Conservation (phyloP, 2,888 invertebrate genomes). For the Parthenolecanium corni region DNA sequence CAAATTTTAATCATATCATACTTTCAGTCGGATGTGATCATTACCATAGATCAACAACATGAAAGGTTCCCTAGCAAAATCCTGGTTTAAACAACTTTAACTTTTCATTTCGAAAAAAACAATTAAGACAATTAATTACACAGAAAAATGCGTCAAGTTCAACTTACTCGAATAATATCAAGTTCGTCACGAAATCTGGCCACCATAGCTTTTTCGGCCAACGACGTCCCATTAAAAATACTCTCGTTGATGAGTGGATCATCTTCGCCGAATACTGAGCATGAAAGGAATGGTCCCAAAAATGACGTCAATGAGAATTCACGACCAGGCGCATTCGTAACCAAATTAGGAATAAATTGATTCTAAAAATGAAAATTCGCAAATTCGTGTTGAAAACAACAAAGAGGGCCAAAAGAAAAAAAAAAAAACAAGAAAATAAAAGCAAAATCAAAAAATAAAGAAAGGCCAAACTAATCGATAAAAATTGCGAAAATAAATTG, state of each 20-base stretch:
- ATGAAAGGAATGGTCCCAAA: constrained; percentile 81
- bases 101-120: too few species aligned
- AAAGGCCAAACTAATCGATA: not conserved
- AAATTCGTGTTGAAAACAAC: constrained; percentile 6
- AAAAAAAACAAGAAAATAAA: not conserved
- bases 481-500: too few species aligned
- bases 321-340: constrained; percentile 60
- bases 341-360: constrained; percentile 61
- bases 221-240: constrained; percentile 47
- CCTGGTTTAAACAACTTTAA: too few species aligned
- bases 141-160: too few species aligned
- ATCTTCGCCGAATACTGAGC: constrained; percentile 89
- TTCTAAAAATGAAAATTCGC: constrained; percentile 37
- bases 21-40: too few species aligned
- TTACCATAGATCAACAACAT: too few species aligned
- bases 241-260: constrained; percentile 77
- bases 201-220: constrained; percentile 53
- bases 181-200: constrained; percentile 65
- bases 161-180: constrained; percentile 55
- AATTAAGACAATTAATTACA: too few species aligned
- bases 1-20: too few species aligned
- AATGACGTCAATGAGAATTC: constrained; percentile 76
- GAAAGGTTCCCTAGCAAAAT: too few species aligned
- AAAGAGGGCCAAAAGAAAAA: not conserved
- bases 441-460: not conserved